Evolutionary conservation across 2,113 vertebrate genomes (phyloP).

Genomic region (Cheilinus undulatus): DNA sequence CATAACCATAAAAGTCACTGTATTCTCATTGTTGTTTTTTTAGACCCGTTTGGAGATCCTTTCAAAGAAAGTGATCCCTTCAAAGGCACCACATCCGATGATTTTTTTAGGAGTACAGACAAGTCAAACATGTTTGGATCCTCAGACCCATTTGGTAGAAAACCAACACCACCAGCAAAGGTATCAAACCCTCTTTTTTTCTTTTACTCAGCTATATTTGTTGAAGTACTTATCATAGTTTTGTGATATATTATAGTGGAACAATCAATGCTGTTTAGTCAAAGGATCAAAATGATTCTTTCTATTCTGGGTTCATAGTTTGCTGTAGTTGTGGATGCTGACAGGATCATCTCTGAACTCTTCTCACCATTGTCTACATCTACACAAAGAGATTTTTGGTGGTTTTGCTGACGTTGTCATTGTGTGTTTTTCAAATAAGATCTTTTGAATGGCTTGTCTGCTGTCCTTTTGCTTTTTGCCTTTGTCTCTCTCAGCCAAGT

Average conservation of each 20-base stretch:
- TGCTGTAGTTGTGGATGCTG: background rate
- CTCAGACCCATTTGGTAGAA: conserved; percentile 89
- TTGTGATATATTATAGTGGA: background rate
- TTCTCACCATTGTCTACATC: background rate
- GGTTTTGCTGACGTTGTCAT: background rate
- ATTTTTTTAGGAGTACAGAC: conserved; percentile 89
- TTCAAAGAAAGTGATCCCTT: conserved; percentile 95
- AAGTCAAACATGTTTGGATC: conserved; percentile 88
- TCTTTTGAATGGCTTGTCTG: conserved; percentile 6
- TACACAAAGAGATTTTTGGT: background rate
- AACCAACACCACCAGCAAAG: conserved; percentile 84
- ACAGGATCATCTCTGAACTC: background rate
- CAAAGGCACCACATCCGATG: conserved; percentile 83
- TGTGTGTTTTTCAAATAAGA: conserved; percentile 14
- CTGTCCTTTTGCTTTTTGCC: conserved; percentile 8
- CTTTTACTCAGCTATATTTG: background rate
- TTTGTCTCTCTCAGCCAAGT: conserved; percentile 82
- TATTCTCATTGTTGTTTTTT: conserved; percentile 2
- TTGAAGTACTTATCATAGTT: background rate
- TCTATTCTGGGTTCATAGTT: background rate
- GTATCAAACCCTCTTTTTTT: conserved; percentile 72
- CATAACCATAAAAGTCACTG: conserved; percentile 39
- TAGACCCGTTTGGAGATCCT: conserved; percentile 95
- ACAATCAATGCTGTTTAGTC: background rate
- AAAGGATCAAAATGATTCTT: background rate